Conservation (phyloP, 2,888 invertebrate species). For the Nezara viridula region DNA sequence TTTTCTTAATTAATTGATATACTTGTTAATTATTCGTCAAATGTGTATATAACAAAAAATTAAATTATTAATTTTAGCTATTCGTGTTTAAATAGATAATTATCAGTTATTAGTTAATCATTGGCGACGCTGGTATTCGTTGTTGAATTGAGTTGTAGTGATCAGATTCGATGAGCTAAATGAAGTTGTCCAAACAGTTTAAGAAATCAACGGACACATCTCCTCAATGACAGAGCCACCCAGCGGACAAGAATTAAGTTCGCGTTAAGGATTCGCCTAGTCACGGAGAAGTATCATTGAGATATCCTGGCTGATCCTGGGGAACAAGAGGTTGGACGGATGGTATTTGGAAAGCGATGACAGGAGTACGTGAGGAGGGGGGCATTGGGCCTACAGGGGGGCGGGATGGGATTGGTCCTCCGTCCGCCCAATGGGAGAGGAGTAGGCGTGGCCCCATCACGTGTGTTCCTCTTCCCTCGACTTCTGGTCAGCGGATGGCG, state of each 20-base stretch:
- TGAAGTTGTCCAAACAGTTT: conserved; percentile 44
- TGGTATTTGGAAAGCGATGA: conserved; percentile 51
- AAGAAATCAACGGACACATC: conserved; percentile 12
- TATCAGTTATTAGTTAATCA: no score
- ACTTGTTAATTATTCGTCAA: no score
- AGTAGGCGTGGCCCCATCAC: conserved; percentile 23
- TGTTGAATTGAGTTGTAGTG: background rate
- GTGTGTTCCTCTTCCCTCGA: background rate
- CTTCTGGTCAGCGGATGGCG: conserved; percentile 49
- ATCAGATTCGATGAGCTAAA: background rate
- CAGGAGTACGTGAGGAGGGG: conserved; percentile 48
- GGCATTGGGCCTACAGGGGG: background rate
- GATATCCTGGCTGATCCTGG: conserved; percentile 43
- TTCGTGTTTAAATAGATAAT: background rate
- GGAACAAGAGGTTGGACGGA: conserved; percentile 28
- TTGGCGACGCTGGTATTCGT: background rate
- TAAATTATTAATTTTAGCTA: background rate
- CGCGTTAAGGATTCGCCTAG: conserved; percentile 45
- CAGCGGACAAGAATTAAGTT: conserved; percentile 44
- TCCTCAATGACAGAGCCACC: conserved; percentile 18
- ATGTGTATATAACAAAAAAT: no score
- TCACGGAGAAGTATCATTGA: conserved; percentile 40
- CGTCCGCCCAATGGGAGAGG: background rate
- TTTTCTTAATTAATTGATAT: no score
- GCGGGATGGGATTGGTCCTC: background rate